phyloP scores from a whole-genome alignment of 2,113 vertebrate genomes.

The Pachycephala philippinensis region DNA sequence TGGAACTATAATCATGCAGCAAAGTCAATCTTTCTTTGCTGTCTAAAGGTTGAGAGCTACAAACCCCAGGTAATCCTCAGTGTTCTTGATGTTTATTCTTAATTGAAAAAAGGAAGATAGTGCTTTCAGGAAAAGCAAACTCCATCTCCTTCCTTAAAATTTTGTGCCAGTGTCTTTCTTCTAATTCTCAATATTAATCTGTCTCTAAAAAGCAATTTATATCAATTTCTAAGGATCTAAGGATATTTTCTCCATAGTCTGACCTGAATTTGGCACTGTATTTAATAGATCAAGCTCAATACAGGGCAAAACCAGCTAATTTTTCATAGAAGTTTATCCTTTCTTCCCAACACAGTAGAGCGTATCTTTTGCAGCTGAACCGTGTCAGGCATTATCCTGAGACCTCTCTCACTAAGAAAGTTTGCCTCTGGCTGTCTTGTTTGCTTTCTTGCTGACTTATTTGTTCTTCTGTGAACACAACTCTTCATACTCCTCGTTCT shows the following conservation, averaged over 20 bases:
- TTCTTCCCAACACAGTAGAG: not conserved
- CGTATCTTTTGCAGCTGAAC: not conserved
- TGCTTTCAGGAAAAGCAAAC: not conserved
- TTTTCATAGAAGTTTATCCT: not conserved
- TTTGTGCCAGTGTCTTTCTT: not conserved
- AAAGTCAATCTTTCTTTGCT: not conserved
- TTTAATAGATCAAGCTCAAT: not conserved
- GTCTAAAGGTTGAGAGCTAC: not conserved
- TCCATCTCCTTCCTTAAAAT: not conserved
- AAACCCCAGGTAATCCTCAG: not conserved
- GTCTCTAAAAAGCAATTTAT: not conserved
- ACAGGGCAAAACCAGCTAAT: not conserved
- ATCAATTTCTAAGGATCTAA: not conserved
- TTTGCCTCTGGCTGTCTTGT: not conserved
- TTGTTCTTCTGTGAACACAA: not conserved
- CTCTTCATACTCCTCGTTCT: not conserved
- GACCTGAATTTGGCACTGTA: not conserved
- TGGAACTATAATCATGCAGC: not conserved
- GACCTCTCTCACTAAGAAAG: not conserved
- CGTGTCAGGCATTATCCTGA: not conserved
- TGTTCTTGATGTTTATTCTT: not conserved
- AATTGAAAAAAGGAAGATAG: not conserved
- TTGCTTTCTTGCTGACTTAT: not conserved
- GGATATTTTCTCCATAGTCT: not conserved
- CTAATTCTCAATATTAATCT: not conserved